Base-by-base conservation (phyloP, 1,140 invertebrate genomes). In the Halesus radiatus region DNA sequence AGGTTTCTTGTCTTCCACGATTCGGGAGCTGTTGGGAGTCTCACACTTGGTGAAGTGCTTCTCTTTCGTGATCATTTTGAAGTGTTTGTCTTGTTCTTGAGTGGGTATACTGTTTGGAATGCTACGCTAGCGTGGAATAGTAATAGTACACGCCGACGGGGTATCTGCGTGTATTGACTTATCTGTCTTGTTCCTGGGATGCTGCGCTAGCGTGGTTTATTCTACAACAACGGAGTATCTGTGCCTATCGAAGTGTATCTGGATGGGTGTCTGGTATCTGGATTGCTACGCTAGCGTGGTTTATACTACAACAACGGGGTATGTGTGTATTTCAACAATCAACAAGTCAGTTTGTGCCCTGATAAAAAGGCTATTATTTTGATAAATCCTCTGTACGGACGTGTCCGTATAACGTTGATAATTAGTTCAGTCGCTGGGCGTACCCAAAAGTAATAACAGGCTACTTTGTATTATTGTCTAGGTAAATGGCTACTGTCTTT, bases 401-500 rank as follows among this genome's bases (percentile, higher is more conserved):
- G 37, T 70, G 22, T 70, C 66, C 29, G 66, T 76, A 82, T 75
- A 83, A 83, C 82, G 77, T 81, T 83, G 82, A 83, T 83, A 83
- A 80, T 18, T 29, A 73, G 76, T 79, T 83, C 82, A 83, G 82
- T 83, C 82, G n/a, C 8, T 72, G 79, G 80, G 82, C 45, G 73
- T 50, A 64, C 79, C 82, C 82, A 77, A 79, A 62, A 83, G 58
- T 32, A 60, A 82, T 80, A 82, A 80, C 78, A 79, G 68, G 52
- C 26, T 78, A 76, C 32, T 20, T 76, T 60, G 75, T 56, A 29
- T 83, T 83, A 83, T 83, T 83, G 80, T 83, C 79, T 81, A 83
- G 75, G 80, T 54, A 80, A 70, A 83, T 81, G 82, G 82, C 82
- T 83, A 83, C 78, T 75, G 37, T 81, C 82, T 83, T 83, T 83